Evolutionary conservation across 1,140 invertebrate species (phyloP).

Genomic region (Musca domestica): DNA sequence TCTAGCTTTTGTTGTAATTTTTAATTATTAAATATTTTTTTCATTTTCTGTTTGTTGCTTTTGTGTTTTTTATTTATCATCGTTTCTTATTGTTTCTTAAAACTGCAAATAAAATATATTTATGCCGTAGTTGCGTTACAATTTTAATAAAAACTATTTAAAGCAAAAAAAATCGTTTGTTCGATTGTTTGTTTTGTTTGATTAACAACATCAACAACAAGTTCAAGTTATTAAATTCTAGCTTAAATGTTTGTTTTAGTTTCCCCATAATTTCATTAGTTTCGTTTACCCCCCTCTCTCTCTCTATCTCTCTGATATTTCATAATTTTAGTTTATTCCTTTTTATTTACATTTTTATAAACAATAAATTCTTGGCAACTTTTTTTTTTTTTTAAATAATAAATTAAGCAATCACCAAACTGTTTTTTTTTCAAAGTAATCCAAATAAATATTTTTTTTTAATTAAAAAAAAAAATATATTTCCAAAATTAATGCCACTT

Average conservation of each 20-base stretch:
- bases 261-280: slow-evolving; percentile 6
- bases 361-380: slow-evolving; percentile 20
- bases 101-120: slow-evolving; percentile 1
- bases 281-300: not conserved
- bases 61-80: not conserved
- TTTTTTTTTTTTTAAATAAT: slow-evolving; percentile 4
- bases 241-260: slow-evolving; percentile 8
- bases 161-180: slow-evolving; percentile 9
- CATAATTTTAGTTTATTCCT: slow-evolving; percentile 2
- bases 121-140: slow-evolving; percentile 13
- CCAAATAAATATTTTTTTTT: not conserved
- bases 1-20: not conserved
- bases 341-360: not conserved
- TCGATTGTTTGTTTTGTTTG: slow-evolving; percentile 14
- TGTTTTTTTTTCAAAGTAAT: slow-evolving; percentile 10
- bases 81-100: not conserved
- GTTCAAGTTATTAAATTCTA: too few species aligned
- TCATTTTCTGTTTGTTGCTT: slow-evolving; percentile 1
- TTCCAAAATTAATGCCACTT: slow-evolving; percentile 15
- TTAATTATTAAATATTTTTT: not conserved
- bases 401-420: slow-evolving; percentile 1
- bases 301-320: not conserved
- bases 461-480: too few species aligned
- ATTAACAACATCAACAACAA: not conserved
- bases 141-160: slow-evolving; percentile 5